Evolutionary conservation across 2,113 vertebrate species (phyloP).

Genomic region (Salvelinus fontinalis): DNA sequence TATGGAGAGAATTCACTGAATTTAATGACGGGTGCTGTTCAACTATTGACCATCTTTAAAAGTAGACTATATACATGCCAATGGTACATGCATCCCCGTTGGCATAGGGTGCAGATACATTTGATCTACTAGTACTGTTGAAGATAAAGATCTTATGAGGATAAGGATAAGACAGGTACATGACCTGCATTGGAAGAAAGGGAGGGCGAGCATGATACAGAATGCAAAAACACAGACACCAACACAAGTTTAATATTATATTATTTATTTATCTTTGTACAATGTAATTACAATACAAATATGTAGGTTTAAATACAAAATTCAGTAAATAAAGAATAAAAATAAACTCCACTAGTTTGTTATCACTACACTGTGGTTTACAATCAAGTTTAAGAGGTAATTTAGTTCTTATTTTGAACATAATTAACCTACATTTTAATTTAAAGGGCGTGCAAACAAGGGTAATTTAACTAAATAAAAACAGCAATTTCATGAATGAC

Average conservation of each 20-base stretch:
- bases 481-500: slow-evolving; percentile 28
- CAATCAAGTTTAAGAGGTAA: slow-evolving; percentile 83
- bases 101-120: too few species aligned
- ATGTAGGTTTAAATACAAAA: slow-evolving; percentile 85
- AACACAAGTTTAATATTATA: slow-evolving; percentile 74
- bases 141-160: too few species aligned
- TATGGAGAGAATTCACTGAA: too few species aligned
- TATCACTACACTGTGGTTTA: slow-evolving; percentile 79
- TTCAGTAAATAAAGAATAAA: slow-evolving; percentile 85
- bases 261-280: slow-evolving; percentile 84
- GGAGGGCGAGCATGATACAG: neutral
- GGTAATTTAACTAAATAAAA: slow-evolving; percentile 40
- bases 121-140: too few species aligned
- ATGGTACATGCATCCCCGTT: too few species aligned
- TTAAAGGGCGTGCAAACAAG: slow-evolving; percentile 56
- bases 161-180: too few species aligned
- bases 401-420: slow-evolving; percentile 73
- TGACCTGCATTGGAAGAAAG: too few species aligned
- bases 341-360: slow-evolving; percentile 80
- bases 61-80: too few species aligned
- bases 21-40: too few species aligned
- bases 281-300: slow-evolving; percentile 87
- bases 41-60: too few species aligned
- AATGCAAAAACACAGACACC: neutral
- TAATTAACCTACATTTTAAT: slow-evolving; percentile 66